Evolutionary conservation across 1,140 invertebrate species (phyloP).

Genomic region (Zaprionus ghesquierei): DNA sequence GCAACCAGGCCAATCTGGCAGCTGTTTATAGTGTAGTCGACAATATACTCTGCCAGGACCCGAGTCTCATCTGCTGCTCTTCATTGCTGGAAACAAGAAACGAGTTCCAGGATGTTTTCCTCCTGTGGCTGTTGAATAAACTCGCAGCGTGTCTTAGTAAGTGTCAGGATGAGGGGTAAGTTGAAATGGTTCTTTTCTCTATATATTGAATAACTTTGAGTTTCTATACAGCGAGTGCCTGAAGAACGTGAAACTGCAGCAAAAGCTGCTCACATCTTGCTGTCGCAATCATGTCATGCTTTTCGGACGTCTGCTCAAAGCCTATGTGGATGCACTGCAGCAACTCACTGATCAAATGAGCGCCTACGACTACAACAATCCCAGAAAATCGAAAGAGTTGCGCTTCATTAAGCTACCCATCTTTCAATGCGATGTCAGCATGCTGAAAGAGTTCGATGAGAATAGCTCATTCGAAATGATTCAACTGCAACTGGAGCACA

Average conservation of each 20-base stretch:
- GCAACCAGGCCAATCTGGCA: slow-evolving; percentile 51
- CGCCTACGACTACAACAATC: slow-evolving; percentile 27
- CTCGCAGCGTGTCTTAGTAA: slow-evolving; percentile 48
- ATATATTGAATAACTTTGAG: background rate
- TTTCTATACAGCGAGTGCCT: slow-evolving; percentile 37
- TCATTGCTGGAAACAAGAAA: slow-evolving; percentile 46
- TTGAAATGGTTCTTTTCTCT: background rate
- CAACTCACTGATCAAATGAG: slow-evolving; percentile 42
- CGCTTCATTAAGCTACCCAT: slow-evolving; percentile 21
- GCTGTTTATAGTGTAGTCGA: slow-evolving; percentile 69
- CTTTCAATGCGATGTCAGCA: slow-evolving; percentile 43
- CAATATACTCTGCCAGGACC: slow-evolving; percentile 73
- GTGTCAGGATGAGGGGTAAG: slow-evolving; percentile 39
- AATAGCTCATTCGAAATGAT: slow-evolving; percentile 51
- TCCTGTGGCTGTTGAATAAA: slow-evolving; percentile 73
- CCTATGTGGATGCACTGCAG: slow-evolving; percentile 61
- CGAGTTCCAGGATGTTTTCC: slow-evolving; percentile 68
- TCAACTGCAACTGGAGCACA: slow-evolving; percentile 32
- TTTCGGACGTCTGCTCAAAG: slow-evolving; percentile 47
- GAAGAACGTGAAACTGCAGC: slow-evolving; percentile 56
- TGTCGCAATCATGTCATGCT: slow-evolving; percentile 65
- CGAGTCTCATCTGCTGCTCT: slow-evolving; percentile 70
- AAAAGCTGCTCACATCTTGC: slow-evolving; percentile 67
- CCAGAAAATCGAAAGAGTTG: background rate
- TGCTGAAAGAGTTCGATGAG: slow-evolving; percentile 60